Percentiles rank a stretch among this genome's conserved stretches.
Conservation (phyloP, 2,797 vertebrate species). For the Muraenolepis orangiensis region DNA sequence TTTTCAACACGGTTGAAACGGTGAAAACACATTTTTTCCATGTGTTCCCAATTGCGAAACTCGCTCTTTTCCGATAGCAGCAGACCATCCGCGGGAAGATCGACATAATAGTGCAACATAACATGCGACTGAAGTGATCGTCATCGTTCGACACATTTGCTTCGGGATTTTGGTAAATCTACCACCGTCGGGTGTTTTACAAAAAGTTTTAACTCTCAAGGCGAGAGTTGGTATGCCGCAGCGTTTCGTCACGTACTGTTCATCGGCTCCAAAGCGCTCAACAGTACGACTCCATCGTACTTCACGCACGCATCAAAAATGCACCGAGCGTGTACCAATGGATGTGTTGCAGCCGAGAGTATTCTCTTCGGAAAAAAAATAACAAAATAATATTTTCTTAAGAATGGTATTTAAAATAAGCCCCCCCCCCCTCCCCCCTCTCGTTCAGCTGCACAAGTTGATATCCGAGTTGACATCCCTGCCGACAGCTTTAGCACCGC, state of each 20-base stretch:
- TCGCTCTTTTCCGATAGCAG: not conserved
- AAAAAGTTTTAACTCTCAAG: not conserved
- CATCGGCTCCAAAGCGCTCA: not conserved
- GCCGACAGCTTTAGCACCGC: conserved; percentile 54
- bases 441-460: conserved; percentile 39
- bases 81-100: too few relatives aligned
- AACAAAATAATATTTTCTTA: conserved; percentile 7
- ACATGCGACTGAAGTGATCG: too few relatives aligned
- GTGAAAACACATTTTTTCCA: not conserved
- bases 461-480: conserved; percentile 45
- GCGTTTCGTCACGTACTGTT: not conserved
- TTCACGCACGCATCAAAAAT: not conserved
- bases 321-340: not conserved
- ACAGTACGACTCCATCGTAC: not conserved
- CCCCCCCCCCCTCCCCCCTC: conserved; percentile 9
- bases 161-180: not conserved
- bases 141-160: not conserved
- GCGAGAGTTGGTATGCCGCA: not conserved
- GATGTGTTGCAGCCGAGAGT: not conserved
- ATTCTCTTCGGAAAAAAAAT: not conserved
- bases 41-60: not conserved
- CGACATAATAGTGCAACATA: too few relatives aligned
- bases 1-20: not conserved
- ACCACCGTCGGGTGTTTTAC: not conserved
- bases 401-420: conserved; percentile 43